Conservation (phyloP, 1,140 invertebrate genomes). For the Bilobella aurantiaca region DNA sequence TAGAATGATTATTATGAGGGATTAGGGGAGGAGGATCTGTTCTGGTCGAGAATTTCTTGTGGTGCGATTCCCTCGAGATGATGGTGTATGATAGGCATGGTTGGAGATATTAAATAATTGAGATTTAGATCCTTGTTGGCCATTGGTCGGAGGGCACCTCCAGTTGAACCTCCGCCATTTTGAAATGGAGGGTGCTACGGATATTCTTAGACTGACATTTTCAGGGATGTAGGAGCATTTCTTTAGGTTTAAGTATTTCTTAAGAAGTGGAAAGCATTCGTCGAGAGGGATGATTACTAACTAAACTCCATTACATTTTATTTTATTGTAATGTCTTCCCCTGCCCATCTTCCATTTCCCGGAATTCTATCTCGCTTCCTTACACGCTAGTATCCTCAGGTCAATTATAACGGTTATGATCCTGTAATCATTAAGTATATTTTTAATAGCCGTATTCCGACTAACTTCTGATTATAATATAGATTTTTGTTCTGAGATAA, state of each 20-base stretch:
- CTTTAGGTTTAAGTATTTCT: background rate
- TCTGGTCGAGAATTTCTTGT: background rate
- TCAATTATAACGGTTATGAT: too few relatives aligned
- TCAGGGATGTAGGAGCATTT: conserved; percentile 1
- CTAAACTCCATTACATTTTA: conserved; percentile 13
- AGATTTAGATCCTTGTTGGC: background rate
- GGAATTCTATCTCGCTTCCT: too few relatives aligned
- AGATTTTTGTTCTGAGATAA: too few relatives aligned
- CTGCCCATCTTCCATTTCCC: background rate
- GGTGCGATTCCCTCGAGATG: too few relatives aligned
- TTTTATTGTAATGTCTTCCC: conserved; percentile 12
- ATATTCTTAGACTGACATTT: too few relatives aligned
- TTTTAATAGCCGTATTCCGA: too few relatives aligned
- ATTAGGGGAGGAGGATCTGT: background rate
- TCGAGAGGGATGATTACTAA: background rate
- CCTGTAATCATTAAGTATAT: too few relatives aligned
- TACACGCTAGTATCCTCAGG: too few relatives aligned
- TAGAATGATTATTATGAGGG: background rate
- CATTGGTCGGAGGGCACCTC: background rate
- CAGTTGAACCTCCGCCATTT: too few relatives aligned
- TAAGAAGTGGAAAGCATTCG: background rate
- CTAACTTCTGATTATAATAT: too few relatives aligned
- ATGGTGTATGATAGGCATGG: background rate
- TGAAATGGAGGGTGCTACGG: too few relatives aligned
- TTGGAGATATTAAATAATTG: background rate